Evolutionary conservation across 1,140 invertebrate species (phyloP).

Genomic region (Leptinotarsa lineolata): DNA sequence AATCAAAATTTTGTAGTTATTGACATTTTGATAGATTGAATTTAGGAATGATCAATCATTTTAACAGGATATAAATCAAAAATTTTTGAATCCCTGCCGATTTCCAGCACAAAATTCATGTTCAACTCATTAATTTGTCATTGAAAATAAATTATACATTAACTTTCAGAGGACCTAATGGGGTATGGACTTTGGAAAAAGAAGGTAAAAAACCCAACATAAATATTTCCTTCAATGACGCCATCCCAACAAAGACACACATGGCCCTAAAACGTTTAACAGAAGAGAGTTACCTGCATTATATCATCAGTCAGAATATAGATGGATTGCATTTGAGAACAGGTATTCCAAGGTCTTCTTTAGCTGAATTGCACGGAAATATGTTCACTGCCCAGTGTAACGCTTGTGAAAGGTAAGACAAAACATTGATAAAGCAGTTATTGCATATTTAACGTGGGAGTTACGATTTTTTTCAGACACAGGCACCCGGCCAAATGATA

Average conservation of each 20-base stretch:
- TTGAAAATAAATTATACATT: background rate
- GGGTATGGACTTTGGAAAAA: conserved; percentile 97
- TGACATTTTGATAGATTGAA: too few relatives aligned
- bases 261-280: conserved; percentile 87
- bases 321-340: conserved; percentile 95
- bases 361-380: conserved; percentile 97
- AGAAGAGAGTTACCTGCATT: conserved; percentile 77
- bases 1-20: too few relatives aligned
- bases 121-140: background rate
- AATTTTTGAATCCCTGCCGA: background rate
- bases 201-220: conserved; percentile 85
- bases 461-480: too few relatives aligned
- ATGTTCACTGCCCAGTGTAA: conserved; percentile 96
- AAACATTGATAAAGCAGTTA: too few relatives aligned
- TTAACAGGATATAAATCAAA: conserved; percentile 23
- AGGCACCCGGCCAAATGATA: too few relatives aligned
- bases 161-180: conserved; percentile 83
- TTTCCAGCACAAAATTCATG: too few relatives aligned
- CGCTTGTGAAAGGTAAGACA: conserved; percentile 80
- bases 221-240: conserved; percentile 89
- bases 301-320: conserved; percentile 95
- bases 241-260: conserved; percentile 90
- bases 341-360: conserved; percentile 75
- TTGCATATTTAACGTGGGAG: too few relatives aligned
- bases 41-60: too few relatives aligned